Evolutionary conservation across 2,888 invertebrate genomes (phyloP), one percentile per base, ranked within the genome.

Genomic region (Apamea anceps): DNA sequence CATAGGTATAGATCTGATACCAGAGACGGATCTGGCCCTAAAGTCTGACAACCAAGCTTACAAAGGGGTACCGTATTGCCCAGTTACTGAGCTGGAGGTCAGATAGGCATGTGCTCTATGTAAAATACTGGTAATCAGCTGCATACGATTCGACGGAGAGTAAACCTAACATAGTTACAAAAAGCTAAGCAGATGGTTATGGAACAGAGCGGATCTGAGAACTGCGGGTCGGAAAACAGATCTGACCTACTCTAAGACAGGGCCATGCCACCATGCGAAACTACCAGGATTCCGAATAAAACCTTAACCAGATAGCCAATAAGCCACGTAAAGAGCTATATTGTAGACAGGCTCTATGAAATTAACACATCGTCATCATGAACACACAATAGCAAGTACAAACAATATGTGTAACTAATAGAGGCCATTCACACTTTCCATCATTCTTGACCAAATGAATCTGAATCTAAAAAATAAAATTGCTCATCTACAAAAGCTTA

Each of bases 401-500:
- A 48, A 48, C 13, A 48, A 48, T 48, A 48, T 48, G 13, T 13
- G 48, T 48, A 48, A 13, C 2, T 37, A 37, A 37, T 25, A 25
- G 25, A 57, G n/a, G n/a, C 18, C 28, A 13, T 54, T 37, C 37
- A 37, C 37, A 37, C 37, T 37, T 37, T 37, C 37, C 37, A 5
- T 37, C 37, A 42, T 42, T 48, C 37, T 37, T 13, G 37, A 37
- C 5, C 45, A 45, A 71, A 70, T 37, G 4, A 4, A 32, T n/a
- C 37, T 28, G 2, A 65, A 37, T n/a, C 21, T 57, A 42, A 45
- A 63, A 48, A 18, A 48, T n/a, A 62, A 42, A 37, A 63, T 8
- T 18, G 25, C 18, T 70, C n/a, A 60, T 85, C 42, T 79, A 32
- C 57, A 63, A 62, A 73, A 57, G 18, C 32, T 76, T 62, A 37